These are phyloP conservation scores for Helarctos malayanus DNA, from an alignment of 2,797 vertebrate species.

Conservation along the genomic window DNA sequence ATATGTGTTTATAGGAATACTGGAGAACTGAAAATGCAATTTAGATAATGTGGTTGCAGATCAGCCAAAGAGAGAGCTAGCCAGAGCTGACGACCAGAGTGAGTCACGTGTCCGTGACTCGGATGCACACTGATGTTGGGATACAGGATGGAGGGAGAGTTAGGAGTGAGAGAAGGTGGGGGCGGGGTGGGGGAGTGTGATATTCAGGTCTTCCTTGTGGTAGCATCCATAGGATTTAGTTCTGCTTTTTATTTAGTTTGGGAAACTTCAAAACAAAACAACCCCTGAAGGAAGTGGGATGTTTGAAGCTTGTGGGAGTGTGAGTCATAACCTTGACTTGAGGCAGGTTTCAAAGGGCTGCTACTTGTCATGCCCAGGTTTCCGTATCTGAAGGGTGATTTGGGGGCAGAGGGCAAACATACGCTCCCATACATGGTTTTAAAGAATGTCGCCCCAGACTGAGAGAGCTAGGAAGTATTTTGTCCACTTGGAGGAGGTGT, in stretches of 20 bases:
- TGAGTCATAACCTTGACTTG: background rate
- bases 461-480: background rate
- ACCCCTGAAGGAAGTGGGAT: background rate
- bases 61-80: background rate
- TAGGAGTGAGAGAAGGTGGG: background rate
- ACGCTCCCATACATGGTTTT: background rate
- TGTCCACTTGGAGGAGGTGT: background rate
- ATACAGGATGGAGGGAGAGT: background rate
- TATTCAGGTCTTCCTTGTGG: constrained; percentile 36
- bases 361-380: background rate
- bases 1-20: constrained; percentile 82
- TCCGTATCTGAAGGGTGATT: background rate
- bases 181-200: background rate
- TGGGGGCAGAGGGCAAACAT: background rate
- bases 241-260: background rate
- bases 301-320: background rate
- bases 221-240: constrained; percentile 18
- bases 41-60: constrained; percentile 52
- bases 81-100: background rate
- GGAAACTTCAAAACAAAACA: constrained; percentile 24
- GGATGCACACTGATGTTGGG: background rate
- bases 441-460: background rate
- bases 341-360: background rate
- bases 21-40: constrained; percentile 26
- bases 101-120: background rate